These are phyloP conservation scores for Lepidotrigona ventralis DNA, from an alignment of 1,140 invertebrate genomes.

Conservation along the genomic window DNA sequence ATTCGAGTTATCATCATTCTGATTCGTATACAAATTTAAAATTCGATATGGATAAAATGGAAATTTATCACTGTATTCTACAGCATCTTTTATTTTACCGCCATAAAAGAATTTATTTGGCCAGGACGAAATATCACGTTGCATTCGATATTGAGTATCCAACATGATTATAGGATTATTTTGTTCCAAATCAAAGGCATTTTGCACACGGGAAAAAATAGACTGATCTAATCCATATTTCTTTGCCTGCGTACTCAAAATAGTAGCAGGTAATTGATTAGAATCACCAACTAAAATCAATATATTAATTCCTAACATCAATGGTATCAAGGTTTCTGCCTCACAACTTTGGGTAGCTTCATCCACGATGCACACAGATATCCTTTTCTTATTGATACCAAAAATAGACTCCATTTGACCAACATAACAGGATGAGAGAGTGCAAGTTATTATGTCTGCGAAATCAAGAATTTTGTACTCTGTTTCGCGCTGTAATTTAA, in stretches of 20 bases:
- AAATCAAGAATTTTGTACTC: slow-evolving; percentile 79
- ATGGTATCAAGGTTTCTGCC: slow-evolving; percentile 89
- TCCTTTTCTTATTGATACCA: slow-evolving; percentile 79
- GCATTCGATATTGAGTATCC: slow-evolving; percentile 92
- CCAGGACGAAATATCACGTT: slow-evolving; percentile 87
- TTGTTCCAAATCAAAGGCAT: slow-evolving; percentile 70
- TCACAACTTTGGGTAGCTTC: slow-evolving; percentile 94
- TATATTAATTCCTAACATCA: slow-evolving; percentile 86
- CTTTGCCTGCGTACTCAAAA: slow-evolving; percentile 86
- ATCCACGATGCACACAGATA: slow-evolving; percentile 93
- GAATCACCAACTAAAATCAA: slow-evolving; percentile 95
- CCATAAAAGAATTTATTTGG: slow-evolving; percentile 91
- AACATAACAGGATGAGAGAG: slow-evolving; percentile 83
- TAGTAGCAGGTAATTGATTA: slow-evolving; percentile 91
- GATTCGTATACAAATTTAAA: slow-evolving; percentile 78
- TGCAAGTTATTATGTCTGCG: slow-evolving; percentile 85
- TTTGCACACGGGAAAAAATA: slow-evolving; percentile 84
- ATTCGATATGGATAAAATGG: slow-evolving; percentile 81
- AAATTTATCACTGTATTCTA: slow-evolving; percentile 51
- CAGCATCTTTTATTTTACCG: slow-evolving; percentile 80
- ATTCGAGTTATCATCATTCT: slow-evolving; percentile 76
- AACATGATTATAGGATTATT: slow-evolving; percentile 81
- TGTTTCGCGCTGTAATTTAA: slow-evolving; percentile 65
- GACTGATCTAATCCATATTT: slow-evolving; percentile 82
- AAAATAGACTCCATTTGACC: slow-evolving; percentile 77